Evolutionary conservation across 2,797 vertebrate genomes (phyloP), one percentile per base, ranked within the genome.

Genomic region (Morus bassanus): DNA sequence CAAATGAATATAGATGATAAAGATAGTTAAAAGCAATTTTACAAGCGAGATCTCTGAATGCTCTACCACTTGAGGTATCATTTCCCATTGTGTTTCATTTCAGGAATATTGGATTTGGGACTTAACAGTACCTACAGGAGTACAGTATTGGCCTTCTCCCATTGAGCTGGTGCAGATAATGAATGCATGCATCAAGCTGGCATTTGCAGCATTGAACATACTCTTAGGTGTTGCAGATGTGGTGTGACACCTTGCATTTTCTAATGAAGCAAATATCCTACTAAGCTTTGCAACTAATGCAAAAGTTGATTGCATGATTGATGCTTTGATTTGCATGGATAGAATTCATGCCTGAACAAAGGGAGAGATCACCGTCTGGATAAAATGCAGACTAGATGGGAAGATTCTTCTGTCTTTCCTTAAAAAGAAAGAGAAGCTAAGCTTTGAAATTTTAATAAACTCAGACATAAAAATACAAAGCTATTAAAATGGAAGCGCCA

Each of bases 381-480:
- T 76, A 24, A 73, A 88, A 65, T 21, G 35, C 43, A 61, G 87
- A 18, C 51, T 60, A 48, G 87, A 74, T 69, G 57, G 70, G 67
- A 88, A 82, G 70, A 61, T 70, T 53, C 61, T 70, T 81, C 67
- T 85, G 39, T 21, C 84, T 79, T 67, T 56, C 87, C 76, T 74
- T 88, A 64, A 65, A 81, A 85, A 92, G n/a, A n/a, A n/a, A 64
- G 41, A 21, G 70, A 65, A 85, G 61, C 56, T 35, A 37, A 80
- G 86, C 79, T 95, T 94, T 95, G 89, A 91, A 92, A 92, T 82
- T 56, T 46, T 88, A 90, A 92, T 85, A 69, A 82, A 82, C 79
- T 39, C 61, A 65, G 61, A 35, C 84, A 70, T 78, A 43, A 81
- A 94, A 92, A 85, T 82, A 85, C 65, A 88, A 74, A 74, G 57